Evolutionary conservation across 2,797 vertebrate genomes (phyloP).

Genomic region (Poeciliopsis gracilis): DNA sequence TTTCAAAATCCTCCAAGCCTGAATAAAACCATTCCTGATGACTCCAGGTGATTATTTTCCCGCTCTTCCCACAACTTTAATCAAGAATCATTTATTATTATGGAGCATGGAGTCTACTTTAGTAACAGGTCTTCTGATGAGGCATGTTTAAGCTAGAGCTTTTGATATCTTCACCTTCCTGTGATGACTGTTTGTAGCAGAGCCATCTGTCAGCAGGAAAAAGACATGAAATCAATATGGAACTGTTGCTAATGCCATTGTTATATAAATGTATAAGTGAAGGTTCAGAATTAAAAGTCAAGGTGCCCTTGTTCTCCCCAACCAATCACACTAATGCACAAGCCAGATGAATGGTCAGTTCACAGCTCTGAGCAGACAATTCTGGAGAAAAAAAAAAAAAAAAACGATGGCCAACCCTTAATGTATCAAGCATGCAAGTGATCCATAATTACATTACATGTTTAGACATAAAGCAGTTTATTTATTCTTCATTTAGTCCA

Average conservation of each 20-base stretch:
- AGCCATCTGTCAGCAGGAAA: conserved; percentile 32
- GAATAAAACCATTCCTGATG: conserved; percentile 14
- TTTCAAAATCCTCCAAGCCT: conserved; percentile 22
- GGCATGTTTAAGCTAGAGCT: background rate
- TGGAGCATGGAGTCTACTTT: background rate
- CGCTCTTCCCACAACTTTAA: conserved; percentile 13
- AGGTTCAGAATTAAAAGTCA: conserved; percentile 53
- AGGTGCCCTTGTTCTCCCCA: conserved; percentile 69
- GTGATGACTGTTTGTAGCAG: conserved; percentile 17
- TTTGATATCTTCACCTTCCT: conserved; percentile 6
- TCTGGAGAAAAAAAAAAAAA: conserved; percentile 1
- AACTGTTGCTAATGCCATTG: conserved; percentile 24
- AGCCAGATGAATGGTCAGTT: conserved; percentile 37
- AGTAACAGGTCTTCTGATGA: background rate
- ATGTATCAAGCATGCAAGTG: background rate
- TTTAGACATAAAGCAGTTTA: background rate
- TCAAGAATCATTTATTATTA: background rate
- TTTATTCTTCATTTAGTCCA: background rate
- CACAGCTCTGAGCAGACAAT: conserved; percentile 17
- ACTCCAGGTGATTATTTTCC: conserved; percentile 28
- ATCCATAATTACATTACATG: background rate
- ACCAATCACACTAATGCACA: conserved; percentile 60
- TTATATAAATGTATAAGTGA: conserved; percentile 21
- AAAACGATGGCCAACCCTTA: background rate
- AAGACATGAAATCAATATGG: conserved; percentile 42